A percentile compares a stretch with the other conserved stretches of the same genome.
Conservation (phyloP, 2,113 vertebrate species). For the Eolophus roseicapilla region DNA sequence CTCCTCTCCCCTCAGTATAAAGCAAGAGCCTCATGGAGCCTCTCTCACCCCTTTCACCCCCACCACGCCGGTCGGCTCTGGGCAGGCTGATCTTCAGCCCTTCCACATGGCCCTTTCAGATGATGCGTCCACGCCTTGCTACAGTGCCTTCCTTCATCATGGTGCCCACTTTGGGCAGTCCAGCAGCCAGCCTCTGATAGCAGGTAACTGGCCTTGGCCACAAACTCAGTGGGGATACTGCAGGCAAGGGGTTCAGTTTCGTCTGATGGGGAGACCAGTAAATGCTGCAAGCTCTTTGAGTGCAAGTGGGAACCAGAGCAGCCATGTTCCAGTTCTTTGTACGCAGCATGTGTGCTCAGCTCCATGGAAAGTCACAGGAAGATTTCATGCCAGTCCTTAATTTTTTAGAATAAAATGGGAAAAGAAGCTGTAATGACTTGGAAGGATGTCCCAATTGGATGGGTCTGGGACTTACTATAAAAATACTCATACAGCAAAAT, state of each 20-base stretch:
- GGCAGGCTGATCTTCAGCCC: conserved; percentile 87
- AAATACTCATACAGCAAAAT: neutral
- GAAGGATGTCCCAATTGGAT: neutral
- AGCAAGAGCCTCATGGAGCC: conserved; percentile 89
- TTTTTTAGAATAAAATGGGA: neutral
- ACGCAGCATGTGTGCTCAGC: neutral
- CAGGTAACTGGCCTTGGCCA: conserved; percentile 79
- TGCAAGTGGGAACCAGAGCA: conserved; percentile 31
- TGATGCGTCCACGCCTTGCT: conserved; percentile 87
- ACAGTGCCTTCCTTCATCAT: conserved; percentile 80
- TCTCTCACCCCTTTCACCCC: conserved; percentile 91
- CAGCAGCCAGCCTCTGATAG: conserved; percentile 87
- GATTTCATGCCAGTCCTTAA: neutral
- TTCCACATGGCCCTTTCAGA: conserved; percentile 87
- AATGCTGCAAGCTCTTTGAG: conserved; percentile 61
- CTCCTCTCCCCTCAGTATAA: conserved; percentile 87
- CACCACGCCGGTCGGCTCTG: conserved; percentile 82
- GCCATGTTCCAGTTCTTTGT: neutral
- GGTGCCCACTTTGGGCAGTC: conserved; percentile 85
- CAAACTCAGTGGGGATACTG: conserved; percentile 55
- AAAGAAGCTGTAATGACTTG: neutral
- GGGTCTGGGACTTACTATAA: neutral
- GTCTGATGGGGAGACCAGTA: neutral
- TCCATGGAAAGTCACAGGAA: neutral
- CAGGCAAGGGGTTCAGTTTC: conserved; percentile 54